Percentiles rank a stretch among this genome's conserved stretches.
These are phyloP conservation scores for Tympanoctomys barrerae DNA, from an alignment of 2,797 vertebrate genomes.

Conservation along the genomic window DNA sequence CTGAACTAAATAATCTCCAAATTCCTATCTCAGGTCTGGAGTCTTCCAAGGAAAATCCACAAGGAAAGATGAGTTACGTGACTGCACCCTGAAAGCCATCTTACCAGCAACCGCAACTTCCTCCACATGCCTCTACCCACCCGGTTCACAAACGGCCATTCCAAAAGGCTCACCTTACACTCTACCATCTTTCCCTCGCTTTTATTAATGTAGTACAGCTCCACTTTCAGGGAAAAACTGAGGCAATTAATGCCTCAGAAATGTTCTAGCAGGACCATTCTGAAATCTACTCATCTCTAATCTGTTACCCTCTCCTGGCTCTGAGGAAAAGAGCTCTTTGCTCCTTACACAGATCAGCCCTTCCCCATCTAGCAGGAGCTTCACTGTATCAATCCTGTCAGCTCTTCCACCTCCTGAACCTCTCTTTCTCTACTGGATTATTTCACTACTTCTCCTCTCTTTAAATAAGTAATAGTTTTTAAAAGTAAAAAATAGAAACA, in stretches of 20 bases:
- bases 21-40: not conserved
- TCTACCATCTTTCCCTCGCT: not conserved
- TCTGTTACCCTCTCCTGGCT: not conserved
- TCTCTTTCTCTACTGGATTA: not conserved
- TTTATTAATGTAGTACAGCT: not conserved
- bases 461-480: not conserved
- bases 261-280: not conserved
- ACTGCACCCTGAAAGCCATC: not conserved
- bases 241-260: not conserved
- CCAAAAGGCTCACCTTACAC: not conserved
- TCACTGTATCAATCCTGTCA: not conserved
- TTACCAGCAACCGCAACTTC: not conserved
- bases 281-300: not conserved
- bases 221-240: not conserved
- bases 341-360: not conserved
- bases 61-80: not conserved
- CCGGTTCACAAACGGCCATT: not conserved
- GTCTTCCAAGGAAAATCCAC: not conserved
- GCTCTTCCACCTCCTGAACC: not conserved
- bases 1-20: not conserved
- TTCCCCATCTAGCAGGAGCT: not conserved
- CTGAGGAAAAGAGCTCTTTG: not conserved
- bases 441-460: not conserved
- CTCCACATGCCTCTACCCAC: not conserved
- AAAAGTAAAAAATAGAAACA: slow-evolving; percentile 1